These are phyloP conservation scores for Sceloporus tristichus DNA, from an alignment of 2,113 vertebrate genomes.

Conservation along the genomic window DNA sequence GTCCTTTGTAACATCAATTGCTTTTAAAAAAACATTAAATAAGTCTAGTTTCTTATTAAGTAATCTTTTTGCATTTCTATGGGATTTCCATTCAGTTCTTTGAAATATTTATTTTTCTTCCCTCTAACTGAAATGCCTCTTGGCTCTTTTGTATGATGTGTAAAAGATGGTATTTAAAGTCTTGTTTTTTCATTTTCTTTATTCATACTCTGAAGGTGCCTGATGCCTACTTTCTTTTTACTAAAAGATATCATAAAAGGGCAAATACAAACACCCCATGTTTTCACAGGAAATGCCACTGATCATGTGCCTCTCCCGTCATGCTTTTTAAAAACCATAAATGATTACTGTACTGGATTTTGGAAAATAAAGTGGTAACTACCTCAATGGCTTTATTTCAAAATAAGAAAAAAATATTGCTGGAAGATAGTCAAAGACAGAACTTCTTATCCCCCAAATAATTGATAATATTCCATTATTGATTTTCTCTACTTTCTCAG, in stretches of 20 bases:
- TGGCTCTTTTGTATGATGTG: slow-evolving; percentile 61
- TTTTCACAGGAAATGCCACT: slow-evolving; percentile 65
- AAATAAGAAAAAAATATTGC: background rate
- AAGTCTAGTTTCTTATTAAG: slow-evolving; percentile 63
- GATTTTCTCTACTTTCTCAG: slow-evolving; percentile 45
- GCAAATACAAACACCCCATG: slow-evolving; percentile 57
- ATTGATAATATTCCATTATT: slow-evolving; percentile 24
- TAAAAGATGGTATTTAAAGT: slow-evolving; percentile 55
- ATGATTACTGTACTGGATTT: slow-evolving; percentile 33
- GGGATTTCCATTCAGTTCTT: slow-evolving; percentile 46
- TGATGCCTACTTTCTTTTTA: slow-evolving; percentile 25
- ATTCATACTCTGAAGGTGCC: slow-evolving; percentile 46
- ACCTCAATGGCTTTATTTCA: slow-evolving; percentile 30
- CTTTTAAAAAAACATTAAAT: slow-evolving; percentile 38
- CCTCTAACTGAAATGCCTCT: slow-evolving; percentile 57
- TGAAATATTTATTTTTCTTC: slow-evolving; percentile 61
- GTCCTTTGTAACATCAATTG: slow-evolving; percentile 60
- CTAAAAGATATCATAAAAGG: slow-evolving; percentile 61
- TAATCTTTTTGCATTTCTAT: slow-evolving; percentile 52
- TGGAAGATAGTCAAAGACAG: background rate
- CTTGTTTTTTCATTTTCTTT: slow-evolving; percentile 52
- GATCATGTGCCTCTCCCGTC: slow-evolving; percentile 49
- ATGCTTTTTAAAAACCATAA: slow-evolving; percentile 42
- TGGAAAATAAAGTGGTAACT: slow-evolving; percentile 16
- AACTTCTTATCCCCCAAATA: background rate